phyloP scores from a whole-genome alignment of 2,797 vertebrate genomes.

The Smutsia gigantea region DNA sequence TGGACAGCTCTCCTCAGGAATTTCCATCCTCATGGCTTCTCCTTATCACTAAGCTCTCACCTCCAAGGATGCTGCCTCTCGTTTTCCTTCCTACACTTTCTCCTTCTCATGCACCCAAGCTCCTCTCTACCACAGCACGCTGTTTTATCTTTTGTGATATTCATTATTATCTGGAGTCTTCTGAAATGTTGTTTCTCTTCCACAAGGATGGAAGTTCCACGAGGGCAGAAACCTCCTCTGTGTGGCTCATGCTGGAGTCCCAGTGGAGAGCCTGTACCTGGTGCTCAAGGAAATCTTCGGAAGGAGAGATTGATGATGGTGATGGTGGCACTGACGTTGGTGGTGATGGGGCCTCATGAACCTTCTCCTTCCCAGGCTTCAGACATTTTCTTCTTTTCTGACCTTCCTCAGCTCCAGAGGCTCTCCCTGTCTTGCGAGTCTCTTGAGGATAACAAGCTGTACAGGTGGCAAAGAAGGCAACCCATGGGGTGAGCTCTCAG shows the following conservation, averaged over 20 bases:
- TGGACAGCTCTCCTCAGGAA: neutral
- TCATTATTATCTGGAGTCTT: neutral
- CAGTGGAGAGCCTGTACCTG: rapidly evolving
- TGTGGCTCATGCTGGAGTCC: neutral
- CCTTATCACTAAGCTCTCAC: neutral
- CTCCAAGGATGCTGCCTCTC: neutral
- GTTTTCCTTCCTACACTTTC: neutral
- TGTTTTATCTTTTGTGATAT: neutral
- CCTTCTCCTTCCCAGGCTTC: neutral
- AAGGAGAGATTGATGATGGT: neutral
- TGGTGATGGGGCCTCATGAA: neutral
- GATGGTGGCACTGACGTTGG: rapidly evolving
- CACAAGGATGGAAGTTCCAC: neutral
- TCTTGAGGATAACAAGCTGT: neutral
- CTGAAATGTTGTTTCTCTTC: neutral
- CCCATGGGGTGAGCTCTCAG: neutral
- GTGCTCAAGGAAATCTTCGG: neutral
- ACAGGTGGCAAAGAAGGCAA: neutral
- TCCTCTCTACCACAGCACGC: neutral
- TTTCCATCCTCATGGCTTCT: neutral
- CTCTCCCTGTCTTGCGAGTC: neutral
- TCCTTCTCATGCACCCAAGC: neutral
- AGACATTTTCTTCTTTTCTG: neutral
- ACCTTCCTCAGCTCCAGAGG: neutral
- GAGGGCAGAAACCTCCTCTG: neutral